Evolutionary conservation across 2,113 vertebrate species (phyloP).

Genomic region (Callopanchax toddi): DNA sequence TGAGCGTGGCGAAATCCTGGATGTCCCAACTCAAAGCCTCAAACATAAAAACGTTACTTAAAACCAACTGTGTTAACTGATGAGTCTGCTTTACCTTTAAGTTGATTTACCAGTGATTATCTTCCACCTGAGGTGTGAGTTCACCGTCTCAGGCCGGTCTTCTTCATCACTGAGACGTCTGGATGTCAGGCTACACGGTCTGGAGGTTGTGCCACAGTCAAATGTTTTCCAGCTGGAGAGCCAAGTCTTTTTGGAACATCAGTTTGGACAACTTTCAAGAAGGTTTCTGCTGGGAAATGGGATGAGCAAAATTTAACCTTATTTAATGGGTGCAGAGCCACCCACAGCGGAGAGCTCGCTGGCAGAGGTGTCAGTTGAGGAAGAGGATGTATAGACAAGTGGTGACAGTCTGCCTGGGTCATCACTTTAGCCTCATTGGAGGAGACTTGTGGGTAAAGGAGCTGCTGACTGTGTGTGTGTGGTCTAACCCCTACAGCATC

Average conservation of each 20-base stretch:
- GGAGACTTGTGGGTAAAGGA: slow-evolving; percentile 34
- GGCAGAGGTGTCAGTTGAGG: slow-evolving; percentile 56
- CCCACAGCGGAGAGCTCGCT: slow-evolving; percentile 49
- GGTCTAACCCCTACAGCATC: too few species aligned
- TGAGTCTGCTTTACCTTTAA: slow-evolving; percentile 1
- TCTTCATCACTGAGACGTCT: slow-evolving; percentile 31
- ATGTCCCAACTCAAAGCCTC: slow-evolving; percentile 25
- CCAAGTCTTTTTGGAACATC: slow-evolving; percentile 8
- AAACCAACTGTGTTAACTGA: slow-evolving; percentile 9
- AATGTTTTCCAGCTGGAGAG: slow-evolving; percentile 21
- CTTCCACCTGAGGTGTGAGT: slow-evolving; percentile 8
- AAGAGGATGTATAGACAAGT: slow-evolving; percentile 42
- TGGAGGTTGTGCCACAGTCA: slow-evolving; percentile 22
- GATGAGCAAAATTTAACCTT: not conserved
- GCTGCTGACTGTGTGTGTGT: slow-evolving; percentile 5
- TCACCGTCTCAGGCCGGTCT: slow-evolving; percentile 14
- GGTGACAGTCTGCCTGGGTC: slow-evolving; percentile 32
- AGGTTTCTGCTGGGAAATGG: slow-evolving; percentile 22
- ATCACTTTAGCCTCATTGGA: slow-evolving; percentile 31
- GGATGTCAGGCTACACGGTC: slow-evolving; percentile 34
- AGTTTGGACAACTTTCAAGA: slow-evolving; percentile 9
- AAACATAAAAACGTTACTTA: slow-evolving; percentile 24
- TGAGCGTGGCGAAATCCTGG: slow-evolving; percentile 9
- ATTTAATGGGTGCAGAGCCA: slow-evolving; percentile 30
- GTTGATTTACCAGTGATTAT: not conserved